A percentile compares a stretch with the other conserved stretches of the same genome.
Conservation (phyloP, 92 coral and sea anemone species). For the Ricordea florida region DNA sequence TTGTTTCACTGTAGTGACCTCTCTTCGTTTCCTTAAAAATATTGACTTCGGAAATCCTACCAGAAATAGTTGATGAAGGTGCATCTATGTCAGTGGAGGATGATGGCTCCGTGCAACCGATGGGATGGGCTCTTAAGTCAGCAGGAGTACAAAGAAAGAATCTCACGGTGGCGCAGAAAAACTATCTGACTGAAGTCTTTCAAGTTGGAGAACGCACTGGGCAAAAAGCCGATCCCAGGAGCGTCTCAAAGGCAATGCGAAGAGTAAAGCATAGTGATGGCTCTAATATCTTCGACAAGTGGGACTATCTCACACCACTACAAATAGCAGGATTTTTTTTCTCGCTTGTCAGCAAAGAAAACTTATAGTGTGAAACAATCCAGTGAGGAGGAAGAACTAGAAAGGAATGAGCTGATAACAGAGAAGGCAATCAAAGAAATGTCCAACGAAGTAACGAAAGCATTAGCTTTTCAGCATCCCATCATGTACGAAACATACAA, state of each 20-base stretch:
- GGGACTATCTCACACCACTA: conserved; percentile 39
- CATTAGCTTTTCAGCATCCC: neutral
- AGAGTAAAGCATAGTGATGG: conserved; percentile 16
- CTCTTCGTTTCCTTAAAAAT: no score
- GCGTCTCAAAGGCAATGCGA: conserved; percentile 8
- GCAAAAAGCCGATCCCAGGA: conserved; percentile 10
- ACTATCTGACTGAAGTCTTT: conserved; percentile 12
- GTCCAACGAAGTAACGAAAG: neutral
- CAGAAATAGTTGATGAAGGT: conserved; percentile 1
- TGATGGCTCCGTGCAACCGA: neutral
- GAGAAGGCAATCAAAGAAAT: neutral
- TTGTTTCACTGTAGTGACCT: neutral
- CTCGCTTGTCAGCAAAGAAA: conserved; percentile 22
- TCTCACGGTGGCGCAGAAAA: conserved; percentile 12
- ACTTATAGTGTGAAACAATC: neutral
- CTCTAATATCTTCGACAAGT: conserved; percentile 29
- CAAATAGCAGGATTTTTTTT: conserved; percentile 42
- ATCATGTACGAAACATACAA: neutral
- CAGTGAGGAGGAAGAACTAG: neutral
- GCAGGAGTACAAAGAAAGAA: neutral
- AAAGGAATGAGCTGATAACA: neutral
- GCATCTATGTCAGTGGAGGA: neutral
- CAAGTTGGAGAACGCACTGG: conserved; percentile 14
- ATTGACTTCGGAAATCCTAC: no score
- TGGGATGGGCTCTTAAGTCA: conserved; percentile 31